These are phyloP conservation scores for Molothrus ater DNA, from an alignment of 2,797 vertebrate genomes.

Conservation along the genomic window DNA sequence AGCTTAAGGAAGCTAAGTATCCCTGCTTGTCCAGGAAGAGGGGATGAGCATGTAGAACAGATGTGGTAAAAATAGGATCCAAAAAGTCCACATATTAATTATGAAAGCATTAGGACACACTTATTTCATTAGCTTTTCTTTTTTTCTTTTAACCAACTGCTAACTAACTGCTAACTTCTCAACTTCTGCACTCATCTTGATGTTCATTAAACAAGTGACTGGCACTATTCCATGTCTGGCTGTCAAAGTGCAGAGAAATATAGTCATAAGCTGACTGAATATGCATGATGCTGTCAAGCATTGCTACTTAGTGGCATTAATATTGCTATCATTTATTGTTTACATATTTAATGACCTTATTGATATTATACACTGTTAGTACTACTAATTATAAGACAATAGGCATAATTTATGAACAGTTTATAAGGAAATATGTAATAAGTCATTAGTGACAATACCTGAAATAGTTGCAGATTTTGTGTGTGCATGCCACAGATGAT, in stretches of 20 bases:
- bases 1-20: background rate
- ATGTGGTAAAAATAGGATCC: background rate
- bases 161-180: background rate
- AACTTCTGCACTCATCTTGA: background rate
- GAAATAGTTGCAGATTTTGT: background rate
- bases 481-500: background rate
- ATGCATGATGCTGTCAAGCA: slow-evolving; percentile 23
- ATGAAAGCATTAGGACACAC: background rate
- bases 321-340: slow-evolving; percentile 71
- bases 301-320: slow-evolving; percentile 32
- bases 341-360: slow-evolving; percentile 72
- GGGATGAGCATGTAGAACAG: background rate
- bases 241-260: slow-evolving; percentile 43
- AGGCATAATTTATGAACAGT: slow-evolving; percentile 63
- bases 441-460: slow-evolving; percentile 27
- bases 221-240: slow-evolving; percentile 42
- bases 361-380: slow-evolving; percentile 66
- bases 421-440: slow-evolving; percentile 28
- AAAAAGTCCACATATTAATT: background rate
- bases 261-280: background rate
- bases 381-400: slow-evolving; percentile 69
- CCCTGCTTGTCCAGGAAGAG: background rate
- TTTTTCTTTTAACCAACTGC: background rate
- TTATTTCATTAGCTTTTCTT: background rate
- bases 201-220: slow-evolving; percentile 20